Base-by-base conservation (phyloP, 2,888 invertebrate species). In the Sycophila texana region DNA sequence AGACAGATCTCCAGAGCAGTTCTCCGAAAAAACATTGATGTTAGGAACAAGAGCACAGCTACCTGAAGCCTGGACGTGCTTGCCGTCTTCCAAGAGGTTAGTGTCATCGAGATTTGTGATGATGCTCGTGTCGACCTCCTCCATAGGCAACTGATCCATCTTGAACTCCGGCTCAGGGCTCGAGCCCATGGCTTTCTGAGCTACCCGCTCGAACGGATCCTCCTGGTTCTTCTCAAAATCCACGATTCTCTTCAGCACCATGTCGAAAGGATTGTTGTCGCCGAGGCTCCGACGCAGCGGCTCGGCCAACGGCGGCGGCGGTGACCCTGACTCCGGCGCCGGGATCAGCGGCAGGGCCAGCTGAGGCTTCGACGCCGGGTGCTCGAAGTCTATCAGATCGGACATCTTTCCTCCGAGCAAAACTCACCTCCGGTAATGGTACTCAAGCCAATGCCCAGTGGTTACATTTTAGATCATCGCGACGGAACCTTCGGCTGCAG, bases 181-280 rank as follows among this genome's bases (percentile, higher is more conserved):
- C 18, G 67, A 10, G 12, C 61, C 83, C 13, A 84, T 74, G 4
- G 87, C 88, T 70, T 86, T 87, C 65, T 88, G 84, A 12, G 85
- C 79, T 20, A 85, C 86, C 3, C 85, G 80, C 65, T 90, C 90
- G 61, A 90, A 90, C 0, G 90, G 90, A 83, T 90, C 90, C 18
- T 86, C 85, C 10, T 85, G 85, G 55, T 88, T 89, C 7, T 84
- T 85, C 12, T 85, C 84, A 22, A 87, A 89, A 30, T 89, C 88
- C 4, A 84, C 85, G 10, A 85, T 87, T 73, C 89, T 85, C 30
- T 85, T 83, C 16, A 87, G 81, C 0, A 86, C 85, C 74, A 80
- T 82, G 75, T 90, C 90, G 74, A 90, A 90, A 0, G 90, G 90
- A 84, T 90, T 90, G 66, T 88, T 87, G 4, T 86, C 87, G 39